phyloP scores from a whole-genome alignment of 2,113 vertebrate genomes.

The Trichomycterus rosablanca region DNA sequence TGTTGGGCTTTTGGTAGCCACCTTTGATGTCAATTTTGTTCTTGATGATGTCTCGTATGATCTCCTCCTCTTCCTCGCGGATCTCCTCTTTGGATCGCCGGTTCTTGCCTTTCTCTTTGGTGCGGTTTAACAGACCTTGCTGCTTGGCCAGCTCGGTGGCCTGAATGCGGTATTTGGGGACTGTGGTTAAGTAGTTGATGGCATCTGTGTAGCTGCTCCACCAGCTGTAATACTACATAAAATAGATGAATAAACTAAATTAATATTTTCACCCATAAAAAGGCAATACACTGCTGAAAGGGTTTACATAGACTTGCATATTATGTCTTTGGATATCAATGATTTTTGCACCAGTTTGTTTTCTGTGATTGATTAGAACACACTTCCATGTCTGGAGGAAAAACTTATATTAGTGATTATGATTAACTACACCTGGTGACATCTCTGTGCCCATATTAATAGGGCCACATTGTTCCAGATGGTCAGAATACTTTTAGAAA shows the following conservation, averaged over 20 bases:
- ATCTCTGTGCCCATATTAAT: too few species aligned
- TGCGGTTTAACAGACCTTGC: conserved; percentile 87
- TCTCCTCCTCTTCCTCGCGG: conserved; percentile 90
- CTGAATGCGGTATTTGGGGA: conserved; percentile 94
- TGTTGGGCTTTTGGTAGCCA: conserved; percentile 91
- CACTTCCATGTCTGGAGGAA: too few species aligned
- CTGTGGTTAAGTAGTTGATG: conserved; percentile 87
- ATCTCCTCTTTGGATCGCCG: conserved; percentile 91
- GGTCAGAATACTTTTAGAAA: too few species aligned
- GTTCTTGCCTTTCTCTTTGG: conserved; percentile 90
- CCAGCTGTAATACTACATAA: conserved; percentile 92
- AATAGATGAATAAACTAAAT: neutral
- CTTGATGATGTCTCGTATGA: conserved; percentile 95
- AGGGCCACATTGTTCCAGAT: too few species aligned
- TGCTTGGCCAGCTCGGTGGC: conserved; percentile 89
- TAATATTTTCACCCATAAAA: too few species aligned
- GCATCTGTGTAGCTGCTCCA: conserved; percentile 96
- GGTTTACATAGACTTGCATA: too few species aligned
- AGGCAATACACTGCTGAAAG: too few species aligned
- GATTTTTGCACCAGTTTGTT: too few species aligned
- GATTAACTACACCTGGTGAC: too few species aligned
- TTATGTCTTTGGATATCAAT: too few species aligned
- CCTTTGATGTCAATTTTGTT: conserved; percentile 98
- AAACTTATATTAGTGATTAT: too few species aligned
- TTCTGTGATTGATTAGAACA: too few species aligned